Evolutionary conservation across 2,888 invertebrate genomes (phyloP).

Genomic region (Hymenopus coronatus): DNA sequence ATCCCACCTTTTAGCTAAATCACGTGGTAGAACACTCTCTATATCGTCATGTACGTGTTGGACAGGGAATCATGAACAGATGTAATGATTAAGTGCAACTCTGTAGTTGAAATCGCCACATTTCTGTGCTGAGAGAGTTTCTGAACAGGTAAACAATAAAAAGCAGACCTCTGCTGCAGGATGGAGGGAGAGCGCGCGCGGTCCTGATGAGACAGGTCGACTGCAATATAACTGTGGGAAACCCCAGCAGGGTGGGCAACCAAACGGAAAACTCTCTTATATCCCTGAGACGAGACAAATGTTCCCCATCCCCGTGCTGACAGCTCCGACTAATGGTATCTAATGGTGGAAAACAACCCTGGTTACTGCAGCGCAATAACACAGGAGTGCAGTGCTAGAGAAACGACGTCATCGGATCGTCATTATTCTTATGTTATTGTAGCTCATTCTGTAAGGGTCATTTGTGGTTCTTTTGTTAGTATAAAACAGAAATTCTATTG

Average conservation of each 20-base stretch:
- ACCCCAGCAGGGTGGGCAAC: constrained; percentile 2
- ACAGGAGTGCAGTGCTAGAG: neutral
- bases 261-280: constrained; percentile 9
- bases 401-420: neutral
- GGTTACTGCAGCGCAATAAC: constrained; percentile 9
- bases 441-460: neutral
- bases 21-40: too few species aligned
- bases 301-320: constrained; percentile 14
- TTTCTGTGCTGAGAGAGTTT: neutral
- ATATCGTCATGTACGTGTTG: too few species aligned
- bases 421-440: neutral
- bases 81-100: too few species aligned
- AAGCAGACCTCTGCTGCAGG: neutral
- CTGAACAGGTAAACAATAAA: neutral
- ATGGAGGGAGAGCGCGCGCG: neutral
- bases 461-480: too few species aligned
- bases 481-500: too few species aligned
- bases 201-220: neutral
- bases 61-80: too few species aligned
- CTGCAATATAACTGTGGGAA: constrained; percentile 29
- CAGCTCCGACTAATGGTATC: constrained; percentile 28
- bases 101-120: neutral
- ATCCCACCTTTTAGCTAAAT: too few species aligned
- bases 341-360: constrained; percentile 25
- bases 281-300: constrained; percentile 21